Evolutionary conservation across 2,797 vertebrate genomes (phyloP).

Genomic region (Poecilia wingei): DNA sequence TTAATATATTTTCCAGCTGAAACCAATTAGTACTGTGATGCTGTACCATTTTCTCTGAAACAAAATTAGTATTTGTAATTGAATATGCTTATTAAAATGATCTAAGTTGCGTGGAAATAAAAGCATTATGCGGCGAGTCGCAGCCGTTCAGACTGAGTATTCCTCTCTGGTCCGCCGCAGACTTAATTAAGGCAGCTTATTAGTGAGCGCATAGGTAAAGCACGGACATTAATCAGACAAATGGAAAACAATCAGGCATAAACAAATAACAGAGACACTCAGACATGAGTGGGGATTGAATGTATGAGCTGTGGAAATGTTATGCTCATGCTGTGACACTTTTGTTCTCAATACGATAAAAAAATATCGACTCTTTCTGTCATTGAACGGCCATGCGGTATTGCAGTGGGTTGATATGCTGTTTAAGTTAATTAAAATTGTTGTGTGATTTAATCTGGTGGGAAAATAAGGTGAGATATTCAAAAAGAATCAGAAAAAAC

Average conservation of each 20-base stretch:
- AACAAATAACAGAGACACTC: constrained; percentile 35
- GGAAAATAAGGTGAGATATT: not conserved
- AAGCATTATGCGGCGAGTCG: constrained; percentile 33
- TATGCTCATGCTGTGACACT: not conserved
- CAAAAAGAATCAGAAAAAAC: too few species aligned
- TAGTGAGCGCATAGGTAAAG: constrained; percentile 49
- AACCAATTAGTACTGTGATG: constrained; percentile 18
- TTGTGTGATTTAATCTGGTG: not conserved
- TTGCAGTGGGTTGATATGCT: too few species aligned
- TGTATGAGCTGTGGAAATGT: not conserved
- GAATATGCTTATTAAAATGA: constrained; percentile 35
- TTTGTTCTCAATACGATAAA: not conserved
- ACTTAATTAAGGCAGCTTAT: constrained; percentile 54
- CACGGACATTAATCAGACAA: constrained; percentile 44
- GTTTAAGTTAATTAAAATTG: not conserved
- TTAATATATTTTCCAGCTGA: constrained; percentile 4
- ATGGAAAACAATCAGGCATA: constrained; percentile 48
- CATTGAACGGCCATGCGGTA: not conserved
- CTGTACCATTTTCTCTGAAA: constrained; percentile 5
- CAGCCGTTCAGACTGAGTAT: constrained; percentile 9
- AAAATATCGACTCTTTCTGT: not conserved
- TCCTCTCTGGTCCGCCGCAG: constrained; percentile 25
- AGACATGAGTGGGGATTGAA: constrained; percentile 6
- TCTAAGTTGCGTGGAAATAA: constrained; percentile 22
- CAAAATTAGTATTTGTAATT: constrained; percentile 22